phyloP scores from a whole-genome alignment of 2,888 invertebrate species.

The Nomada fabriciana region DNA sequence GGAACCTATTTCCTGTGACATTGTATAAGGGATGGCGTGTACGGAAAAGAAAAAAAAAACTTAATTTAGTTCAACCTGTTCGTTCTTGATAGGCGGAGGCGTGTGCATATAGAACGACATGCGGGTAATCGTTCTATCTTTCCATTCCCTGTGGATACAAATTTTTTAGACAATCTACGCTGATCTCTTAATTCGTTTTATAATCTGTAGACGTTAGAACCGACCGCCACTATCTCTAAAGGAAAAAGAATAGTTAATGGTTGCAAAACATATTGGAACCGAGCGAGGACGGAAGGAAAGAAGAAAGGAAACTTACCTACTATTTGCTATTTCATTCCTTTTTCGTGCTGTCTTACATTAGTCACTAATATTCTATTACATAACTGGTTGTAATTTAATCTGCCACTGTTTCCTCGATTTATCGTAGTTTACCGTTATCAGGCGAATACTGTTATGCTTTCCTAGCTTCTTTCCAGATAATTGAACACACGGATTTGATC shows the following conservation, averaged over 20 bases:
- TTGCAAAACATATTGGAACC: constrained; percentile 47
- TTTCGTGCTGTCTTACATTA: constrained; percentile 6
- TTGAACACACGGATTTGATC: not conserved
- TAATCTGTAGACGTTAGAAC: constrained; percentile 53
- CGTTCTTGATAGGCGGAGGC: constrained; percentile 39
- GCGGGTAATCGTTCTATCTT: constrained; percentile 63
- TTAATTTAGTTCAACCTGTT: constrained; percentile 62
- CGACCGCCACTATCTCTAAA: constrained; percentile 42
- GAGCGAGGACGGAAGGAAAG: constrained; percentile 30
- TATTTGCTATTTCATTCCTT: constrained; percentile 12
- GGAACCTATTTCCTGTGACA: constrained; percentile 49
- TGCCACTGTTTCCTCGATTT: constrained; percentile 22
- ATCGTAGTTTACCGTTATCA: constrained; percentile 3
- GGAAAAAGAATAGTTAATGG: constrained; percentile 61
- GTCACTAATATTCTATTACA: constrained; percentile 33
- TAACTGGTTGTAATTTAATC: not conserved
- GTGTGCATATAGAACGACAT: constrained; percentile 45
- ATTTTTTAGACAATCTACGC: constrained; percentile 59
- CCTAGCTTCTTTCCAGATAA: not conserved
- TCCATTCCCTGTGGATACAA: constrained; percentile 47
- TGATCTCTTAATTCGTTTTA: constrained; percentile 41
- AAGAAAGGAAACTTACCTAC: constrained; percentile 17
- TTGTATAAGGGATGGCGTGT: constrained; percentile 36
- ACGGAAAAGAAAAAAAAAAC: constrained; percentile 40
- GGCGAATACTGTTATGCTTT: not conserved